Percentiles rank a stretch among this genome's conserved stretches.
phyloP scores from a whole-genome alignment of 2,797 vertebrate species.

The Chloroceryle amazona region DNA sequence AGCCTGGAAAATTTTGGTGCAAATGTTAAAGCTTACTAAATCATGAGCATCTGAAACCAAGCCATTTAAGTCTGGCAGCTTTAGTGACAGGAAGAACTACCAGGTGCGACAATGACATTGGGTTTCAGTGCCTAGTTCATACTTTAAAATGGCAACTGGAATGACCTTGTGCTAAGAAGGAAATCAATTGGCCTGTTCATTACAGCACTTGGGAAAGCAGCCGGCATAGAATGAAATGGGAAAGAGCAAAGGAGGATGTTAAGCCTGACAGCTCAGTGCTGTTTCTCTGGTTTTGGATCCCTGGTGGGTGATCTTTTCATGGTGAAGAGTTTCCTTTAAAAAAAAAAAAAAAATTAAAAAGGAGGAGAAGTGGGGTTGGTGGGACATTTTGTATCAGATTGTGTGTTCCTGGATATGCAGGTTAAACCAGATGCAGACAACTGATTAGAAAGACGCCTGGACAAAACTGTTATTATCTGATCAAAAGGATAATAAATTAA shows the following conservation, averaged over 20 bases:
- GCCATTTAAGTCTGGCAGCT: neutral
- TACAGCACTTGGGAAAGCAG: neutral
- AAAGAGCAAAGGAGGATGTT: neutral
- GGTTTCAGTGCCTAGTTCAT: neutral
- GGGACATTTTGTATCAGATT: neutral
- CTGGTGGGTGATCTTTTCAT: neutral
- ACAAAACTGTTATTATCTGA: neutral
- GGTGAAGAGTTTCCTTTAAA: neutral
- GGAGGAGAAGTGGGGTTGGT: neutral
- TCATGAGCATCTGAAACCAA: neutral
- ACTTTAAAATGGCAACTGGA: neutral
- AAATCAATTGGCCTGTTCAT: neutral
- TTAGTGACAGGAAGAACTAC: neutral
- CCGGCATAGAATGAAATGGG: neutral
- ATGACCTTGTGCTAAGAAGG: neutral
- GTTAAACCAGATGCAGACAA: neutral
- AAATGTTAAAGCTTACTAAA: slow-evolving; percentile 11
- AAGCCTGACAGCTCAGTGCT: neutral
- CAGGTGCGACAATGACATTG: neutral
- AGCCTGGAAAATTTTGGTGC: neutral
- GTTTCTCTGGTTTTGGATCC: neutral
- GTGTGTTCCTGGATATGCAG: neutral
- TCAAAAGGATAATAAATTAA: neutral
- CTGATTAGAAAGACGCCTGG: neutral
- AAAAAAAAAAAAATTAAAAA: neutral